Percentiles rank a stretch among this genome's conserved stretches.
Conservation (phyloP, 2,888 invertebrate genomes). For the Teleogryllus oceanicus region DNA sequence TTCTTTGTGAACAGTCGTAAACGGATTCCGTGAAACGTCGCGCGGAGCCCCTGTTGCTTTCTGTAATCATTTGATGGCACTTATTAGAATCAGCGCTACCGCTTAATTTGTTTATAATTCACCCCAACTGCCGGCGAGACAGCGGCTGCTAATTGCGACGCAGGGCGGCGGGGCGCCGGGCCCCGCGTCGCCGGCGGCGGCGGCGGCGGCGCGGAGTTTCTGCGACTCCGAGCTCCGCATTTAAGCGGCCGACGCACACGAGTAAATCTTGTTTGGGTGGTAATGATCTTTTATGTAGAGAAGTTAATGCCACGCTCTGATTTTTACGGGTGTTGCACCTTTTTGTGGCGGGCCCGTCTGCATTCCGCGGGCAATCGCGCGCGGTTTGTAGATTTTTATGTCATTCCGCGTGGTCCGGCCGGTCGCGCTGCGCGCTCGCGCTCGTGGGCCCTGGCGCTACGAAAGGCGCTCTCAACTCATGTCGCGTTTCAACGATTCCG, state of each 20-base stretch:
- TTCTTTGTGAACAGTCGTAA: neutral
- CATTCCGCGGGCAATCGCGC: too few relatives aligned
- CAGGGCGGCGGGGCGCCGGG: neutral
- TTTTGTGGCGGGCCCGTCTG: too few relatives aligned
- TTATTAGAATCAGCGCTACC: neutral
- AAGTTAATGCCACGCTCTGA: too few relatives aligned
- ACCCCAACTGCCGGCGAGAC: neutral
- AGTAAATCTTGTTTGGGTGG: too few relatives aligned
- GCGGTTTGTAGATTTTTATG: too few relatives aligned
- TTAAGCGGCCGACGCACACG: too few relatives aligned
- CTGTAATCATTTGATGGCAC: neutral
- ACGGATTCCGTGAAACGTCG: conserved; percentile 4
- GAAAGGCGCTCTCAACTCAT: too few relatives aligned
- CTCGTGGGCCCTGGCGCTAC: too few relatives aligned
- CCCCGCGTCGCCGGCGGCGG: neutral
- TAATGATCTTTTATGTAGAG: too few relatives aligned
- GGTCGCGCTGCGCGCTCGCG: neutral
- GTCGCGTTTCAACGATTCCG: too few relatives aligned
- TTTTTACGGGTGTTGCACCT: too few relatives aligned
- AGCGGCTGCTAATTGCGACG: neutral
- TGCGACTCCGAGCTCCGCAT: too few relatives aligned
- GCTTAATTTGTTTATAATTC: conserved; percentile 18
- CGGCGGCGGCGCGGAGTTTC: neutral
- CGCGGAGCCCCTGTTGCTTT: neutral
- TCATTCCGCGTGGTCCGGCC: neutral